Evolutionary conservation across 1,140 invertebrate genomes (phyloP).

Genomic region (Amyelois transitella): DNA sequence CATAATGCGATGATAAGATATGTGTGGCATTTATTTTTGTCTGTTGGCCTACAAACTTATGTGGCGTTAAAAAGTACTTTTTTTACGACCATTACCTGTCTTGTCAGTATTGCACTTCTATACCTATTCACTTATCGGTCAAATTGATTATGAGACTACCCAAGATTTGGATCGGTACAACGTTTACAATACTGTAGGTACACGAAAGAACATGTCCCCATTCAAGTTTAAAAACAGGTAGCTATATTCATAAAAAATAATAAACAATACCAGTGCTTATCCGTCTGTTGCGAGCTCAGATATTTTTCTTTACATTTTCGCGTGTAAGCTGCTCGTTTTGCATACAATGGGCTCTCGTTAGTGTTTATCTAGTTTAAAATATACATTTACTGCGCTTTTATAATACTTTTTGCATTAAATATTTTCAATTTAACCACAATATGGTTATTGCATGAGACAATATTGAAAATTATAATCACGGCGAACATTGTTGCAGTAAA

Average conservation of each 20-base stretch:
- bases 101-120: too few species aligned
- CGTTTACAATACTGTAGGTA: too few species aligned
- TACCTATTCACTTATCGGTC: too few species aligned
- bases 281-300: background rate
- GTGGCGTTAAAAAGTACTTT: too few species aligned
- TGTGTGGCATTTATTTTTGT: too few species aligned
- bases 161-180: too few species aligned
- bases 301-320: background rate
- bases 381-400: background rate
- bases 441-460: background rate
- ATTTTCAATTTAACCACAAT: background rate
- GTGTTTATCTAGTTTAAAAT: background rate
- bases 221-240: background rate
- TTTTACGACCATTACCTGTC: too few species aligned
- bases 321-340: background rate
- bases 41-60: too few species aligned
- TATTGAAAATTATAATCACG: slow-evolving; percentile 13
- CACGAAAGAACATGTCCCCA: background rate
- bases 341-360: background rate
- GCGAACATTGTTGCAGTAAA: too few species aligned
- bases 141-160: too few species aligned
- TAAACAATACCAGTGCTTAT: background rate
- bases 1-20: too few species aligned
- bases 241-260: background rate
- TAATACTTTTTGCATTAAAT: background rate